Percentiles rank a stretch among this genome's conserved stretches.
Conservation (phyloP, 2,888 invertebrate species). For the Melanchra persicariae region DNA sequence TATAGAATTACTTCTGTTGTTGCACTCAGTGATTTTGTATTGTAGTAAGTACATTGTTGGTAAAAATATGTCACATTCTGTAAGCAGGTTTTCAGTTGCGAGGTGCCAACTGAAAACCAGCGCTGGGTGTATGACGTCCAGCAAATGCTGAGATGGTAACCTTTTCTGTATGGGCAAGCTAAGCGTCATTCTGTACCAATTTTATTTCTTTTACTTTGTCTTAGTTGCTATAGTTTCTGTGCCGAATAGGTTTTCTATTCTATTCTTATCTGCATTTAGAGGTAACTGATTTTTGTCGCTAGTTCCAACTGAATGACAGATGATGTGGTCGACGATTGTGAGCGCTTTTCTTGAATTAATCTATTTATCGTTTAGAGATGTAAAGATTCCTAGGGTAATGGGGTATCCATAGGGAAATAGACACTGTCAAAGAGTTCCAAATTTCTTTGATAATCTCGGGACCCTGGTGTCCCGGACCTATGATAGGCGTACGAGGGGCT, state of each 20-base stretch:
- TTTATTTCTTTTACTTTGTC: background rate
- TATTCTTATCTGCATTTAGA: background rate
- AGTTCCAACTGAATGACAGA: background rate
- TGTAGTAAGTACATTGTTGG: background rate
- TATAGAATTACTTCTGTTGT: constrained; percentile 54
- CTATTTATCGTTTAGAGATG: background rate
- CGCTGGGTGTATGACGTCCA: too few species aligned
- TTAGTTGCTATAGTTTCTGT: too few species aligned
- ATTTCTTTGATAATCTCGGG: too few species aligned
- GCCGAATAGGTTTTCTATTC: too few species aligned
- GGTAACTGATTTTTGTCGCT: background rate
- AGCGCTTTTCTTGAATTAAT: background rate
- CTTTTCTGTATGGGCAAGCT: too few species aligned
- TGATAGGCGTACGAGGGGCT: too few species aligned
- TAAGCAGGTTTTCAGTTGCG: too few species aligned
- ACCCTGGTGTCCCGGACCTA: too few species aligned
- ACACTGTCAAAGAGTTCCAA: background rate
- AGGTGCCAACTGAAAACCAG: too few species aligned
- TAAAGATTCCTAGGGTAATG: too few species aligned
- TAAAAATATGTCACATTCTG: background rate
- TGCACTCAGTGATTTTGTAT: constrained; percentile 22
- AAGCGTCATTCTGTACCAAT: background rate
- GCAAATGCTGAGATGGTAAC: too few species aligned
- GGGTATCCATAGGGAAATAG: background rate
- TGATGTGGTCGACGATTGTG: background rate